Conservation (phyloP, 2,888 invertebrate species). For the Synergus itoensis region DNA sequence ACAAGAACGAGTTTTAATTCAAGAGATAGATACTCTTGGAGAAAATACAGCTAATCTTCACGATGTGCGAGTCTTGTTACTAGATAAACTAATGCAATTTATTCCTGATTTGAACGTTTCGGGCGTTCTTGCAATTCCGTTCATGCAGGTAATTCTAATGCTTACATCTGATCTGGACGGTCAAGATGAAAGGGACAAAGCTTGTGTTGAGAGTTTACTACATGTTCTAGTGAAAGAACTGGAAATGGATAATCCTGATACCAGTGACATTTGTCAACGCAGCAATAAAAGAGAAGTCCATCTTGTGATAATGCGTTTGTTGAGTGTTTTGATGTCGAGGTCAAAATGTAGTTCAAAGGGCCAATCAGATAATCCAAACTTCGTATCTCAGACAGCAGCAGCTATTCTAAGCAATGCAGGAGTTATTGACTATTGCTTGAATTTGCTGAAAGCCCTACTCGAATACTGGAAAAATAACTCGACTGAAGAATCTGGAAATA, state of each 20-base stretch:
- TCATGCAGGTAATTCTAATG: constrained; percentile 95
- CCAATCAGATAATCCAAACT: constrained; percentile 78
- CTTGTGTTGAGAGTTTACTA: constrained; percentile 87
- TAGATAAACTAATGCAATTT: constrained; percentile 88
- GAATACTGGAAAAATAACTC: constrained; percentile 86
- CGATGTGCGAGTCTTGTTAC: constrained; percentile 84
- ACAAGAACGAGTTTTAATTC: constrained; percentile 71
- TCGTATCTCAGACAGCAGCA: constrained; percentile 86
- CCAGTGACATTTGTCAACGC: constrained; percentile 81
- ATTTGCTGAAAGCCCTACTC: constrained; percentile 84
- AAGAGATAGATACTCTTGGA: constrained; percentile 73
- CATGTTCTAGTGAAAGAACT: constrained; percentile 86
- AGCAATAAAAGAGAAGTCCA: constrained; percentile 91
- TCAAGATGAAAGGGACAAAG: constrained; percentile 88
- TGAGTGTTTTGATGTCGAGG: constrained; percentile 90
- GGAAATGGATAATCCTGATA: constrained; percentile 82
- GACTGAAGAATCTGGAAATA: constrained; percentile 75
- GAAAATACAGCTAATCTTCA: constrained; percentile 82
- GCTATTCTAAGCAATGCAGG: constrained; percentile 84
- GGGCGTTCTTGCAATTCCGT: constrained; percentile 93
- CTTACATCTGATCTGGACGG: constrained; percentile 93
- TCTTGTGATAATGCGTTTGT: constrained; percentile 90
- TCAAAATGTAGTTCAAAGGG: constrained; percentile 81
- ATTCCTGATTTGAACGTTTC: constrained; percentile 88
- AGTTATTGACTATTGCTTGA: constrained; percentile 86